Evolutionary conservation across 2,113 vertebrate genomes (phyloP).

Genomic region (Centropus bengalensis): DNA sequence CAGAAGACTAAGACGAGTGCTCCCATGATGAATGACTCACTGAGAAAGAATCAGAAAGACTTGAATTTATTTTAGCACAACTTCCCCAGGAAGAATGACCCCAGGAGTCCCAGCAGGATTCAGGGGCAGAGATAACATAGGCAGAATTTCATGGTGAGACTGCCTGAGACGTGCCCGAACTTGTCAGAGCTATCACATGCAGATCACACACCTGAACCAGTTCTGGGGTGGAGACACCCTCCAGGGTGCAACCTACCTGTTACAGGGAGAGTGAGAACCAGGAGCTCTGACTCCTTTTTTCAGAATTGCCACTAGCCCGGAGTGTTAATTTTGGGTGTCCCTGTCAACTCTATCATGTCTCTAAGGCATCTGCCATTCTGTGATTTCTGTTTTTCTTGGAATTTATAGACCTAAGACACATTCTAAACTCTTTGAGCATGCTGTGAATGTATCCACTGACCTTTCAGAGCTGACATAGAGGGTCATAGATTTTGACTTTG

Average conservation of each 20-base stretch:
- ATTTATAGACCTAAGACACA: neutral
- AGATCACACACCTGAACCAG: neutral
- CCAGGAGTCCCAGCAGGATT: neutral
- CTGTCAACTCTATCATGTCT: neutral
- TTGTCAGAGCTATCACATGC: neutral
- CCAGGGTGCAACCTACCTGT: neutral
- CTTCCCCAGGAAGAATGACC: constrained; percentile 42
- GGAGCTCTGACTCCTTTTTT: neutral
- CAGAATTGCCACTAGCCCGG: neutral
- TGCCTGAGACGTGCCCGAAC: neutral
- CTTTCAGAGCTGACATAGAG: neutral
- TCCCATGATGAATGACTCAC: constrained; percentile 12
- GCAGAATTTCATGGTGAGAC: neutral
- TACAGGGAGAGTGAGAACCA: neutral
- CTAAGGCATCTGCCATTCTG: neutral
- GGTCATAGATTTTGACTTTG: neutral
- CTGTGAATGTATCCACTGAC: neutral
- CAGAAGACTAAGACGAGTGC: neutral
- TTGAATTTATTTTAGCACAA: constrained; percentile 43
- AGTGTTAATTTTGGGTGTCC: neutral
- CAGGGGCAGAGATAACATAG: neutral
- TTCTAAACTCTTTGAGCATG: neutral
- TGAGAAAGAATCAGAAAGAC: constrained; percentile 25
- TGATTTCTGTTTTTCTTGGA: neutral
- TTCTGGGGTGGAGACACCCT: neutral